A percentile compares a stretch with the other conserved stretches of the same genome.
phyloP scores from a whole-genome alignment of 2,113 vertebrate genomes.

The Craseonycteris thonglongyai region DNA sequence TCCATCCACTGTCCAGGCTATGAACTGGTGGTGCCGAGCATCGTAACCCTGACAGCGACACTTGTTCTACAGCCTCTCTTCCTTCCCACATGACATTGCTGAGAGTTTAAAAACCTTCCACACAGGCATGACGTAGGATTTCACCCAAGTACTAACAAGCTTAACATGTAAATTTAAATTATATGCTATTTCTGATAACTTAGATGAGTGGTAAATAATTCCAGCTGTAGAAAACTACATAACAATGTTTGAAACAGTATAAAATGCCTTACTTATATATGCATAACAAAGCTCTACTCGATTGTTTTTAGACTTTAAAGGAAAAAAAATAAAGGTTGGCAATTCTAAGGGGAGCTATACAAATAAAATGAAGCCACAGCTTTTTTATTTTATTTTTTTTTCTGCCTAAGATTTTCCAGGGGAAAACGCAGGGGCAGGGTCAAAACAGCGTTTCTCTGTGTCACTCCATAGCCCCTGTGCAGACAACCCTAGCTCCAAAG shows the following conservation, averaged over 20 bases:
- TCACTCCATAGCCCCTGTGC: fast-evolving
- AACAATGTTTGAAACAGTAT: neutral
- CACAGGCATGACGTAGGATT: fast-evolving
- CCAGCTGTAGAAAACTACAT: neutral
- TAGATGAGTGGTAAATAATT: neutral
- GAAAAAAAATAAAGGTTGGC: no score
- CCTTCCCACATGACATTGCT: fast-evolving
- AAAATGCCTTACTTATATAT: neutral
- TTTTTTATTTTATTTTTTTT: neutral
- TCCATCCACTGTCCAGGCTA: no score
- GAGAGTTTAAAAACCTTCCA: neutral
- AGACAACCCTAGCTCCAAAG: neutral
- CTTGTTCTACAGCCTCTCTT: neutral
- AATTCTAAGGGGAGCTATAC: neutral
- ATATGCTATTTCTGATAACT: neutral
- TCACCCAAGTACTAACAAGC: neutral
- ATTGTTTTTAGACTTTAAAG: neutral
- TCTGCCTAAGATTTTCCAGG: neutral
- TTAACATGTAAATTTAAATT: neutral
- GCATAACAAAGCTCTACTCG: neutral
- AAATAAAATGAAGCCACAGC: neutral
- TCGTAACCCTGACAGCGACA: fast-evolving
- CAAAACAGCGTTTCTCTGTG: neutral
- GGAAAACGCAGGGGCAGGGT: neutral
- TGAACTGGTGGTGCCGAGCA: neutral